These are phyloP conservation scores for Scaptodrosophila latifasciaeformis DNA, from an alignment of 2,888 invertebrate genomes.

Conservation along the genomic window DNA sequence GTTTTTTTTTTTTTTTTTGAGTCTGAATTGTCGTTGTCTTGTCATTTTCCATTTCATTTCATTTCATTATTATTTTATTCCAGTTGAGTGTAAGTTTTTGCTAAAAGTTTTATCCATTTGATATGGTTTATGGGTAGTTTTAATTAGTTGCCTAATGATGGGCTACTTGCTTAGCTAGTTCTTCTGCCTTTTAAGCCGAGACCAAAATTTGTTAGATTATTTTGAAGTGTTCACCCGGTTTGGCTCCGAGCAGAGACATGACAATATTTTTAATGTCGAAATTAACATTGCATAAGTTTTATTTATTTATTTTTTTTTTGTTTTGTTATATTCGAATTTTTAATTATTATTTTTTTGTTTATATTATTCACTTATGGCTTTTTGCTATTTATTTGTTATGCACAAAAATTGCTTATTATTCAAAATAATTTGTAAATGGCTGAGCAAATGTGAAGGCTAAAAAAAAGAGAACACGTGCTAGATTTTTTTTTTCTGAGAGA, in stretches of 20 bases:
- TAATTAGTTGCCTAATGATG: conserved; percentile 1
- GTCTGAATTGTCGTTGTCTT: conserved; percentile 10
- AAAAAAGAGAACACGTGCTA: too few species aligned
- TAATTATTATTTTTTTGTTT: too few species aligned
- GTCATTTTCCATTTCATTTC: conserved; percentile 48
- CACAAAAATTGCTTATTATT: too few species aligned
- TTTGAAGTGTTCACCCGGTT: too few species aligned
- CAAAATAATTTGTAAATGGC: too few species aligned
- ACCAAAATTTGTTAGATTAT: too few species aligned
- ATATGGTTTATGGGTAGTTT: neutral
- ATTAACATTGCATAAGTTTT: conserved; percentile 40
- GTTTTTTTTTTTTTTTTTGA: conserved; percentile 15
- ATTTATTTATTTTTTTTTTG: neutral
- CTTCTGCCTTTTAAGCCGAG: conserved; percentile 15
- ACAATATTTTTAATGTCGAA: conserved; percentile 40
- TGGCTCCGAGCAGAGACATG: conserved; percentile 40
- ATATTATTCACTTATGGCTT: too few species aligned
- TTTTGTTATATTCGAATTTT: neutral
- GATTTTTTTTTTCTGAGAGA: too few species aligned
- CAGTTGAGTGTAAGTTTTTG: neutral
- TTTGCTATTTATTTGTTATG: too few species aligned
- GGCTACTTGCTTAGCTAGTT: conserved; percentile 2
- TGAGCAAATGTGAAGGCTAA: too few species aligned
- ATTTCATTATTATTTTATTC: conserved; percentile 34
- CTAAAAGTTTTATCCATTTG: neutral